These are phyloP conservation scores for Rhyacichthys aspro DNA, from an alignment of 2,797 vertebrate genomes.

Conservation along the genomic window DNA sequence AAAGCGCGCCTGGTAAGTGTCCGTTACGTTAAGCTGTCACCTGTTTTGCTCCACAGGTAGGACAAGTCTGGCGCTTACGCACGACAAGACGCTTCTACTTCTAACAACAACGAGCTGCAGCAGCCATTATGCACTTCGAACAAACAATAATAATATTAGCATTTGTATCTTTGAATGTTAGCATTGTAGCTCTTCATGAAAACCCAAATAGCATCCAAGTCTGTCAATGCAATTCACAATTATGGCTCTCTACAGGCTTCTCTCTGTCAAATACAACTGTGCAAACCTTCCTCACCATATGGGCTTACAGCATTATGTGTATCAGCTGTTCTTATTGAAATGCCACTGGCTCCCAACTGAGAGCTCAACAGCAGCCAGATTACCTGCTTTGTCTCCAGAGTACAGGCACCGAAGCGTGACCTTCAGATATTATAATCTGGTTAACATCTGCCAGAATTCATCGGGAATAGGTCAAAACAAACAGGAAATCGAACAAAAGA, in stretches of 20 bases:
- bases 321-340: conserved; percentile 40
- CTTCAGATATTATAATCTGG: conserved; percentile 21
- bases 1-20: conserved; percentile 66
- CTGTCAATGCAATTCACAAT: too few species aligned
- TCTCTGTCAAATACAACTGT: neutral
- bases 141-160: too few species aligned
- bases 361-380: conserved; percentile 41
- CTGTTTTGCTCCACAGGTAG: conserved; percentile 73
- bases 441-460: conserved; percentile 4
- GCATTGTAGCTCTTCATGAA: too few species aligned
- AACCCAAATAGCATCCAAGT: too few species aligned
- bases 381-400: conserved; percentile 29
- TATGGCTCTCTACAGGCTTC: too few species aligned
- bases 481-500: neutral
- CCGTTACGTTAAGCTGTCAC: conserved; percentile 46
- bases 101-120: conserved; percentile 1
- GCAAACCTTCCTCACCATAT: conserved; percentile 44
- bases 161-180: too few species aligned
- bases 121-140: too few species aligned
- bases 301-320: conserved; percentile 17
- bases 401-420: conserved; percentile 29
- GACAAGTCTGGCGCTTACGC: conserved; percentile 10
- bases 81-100: too few species aligned
- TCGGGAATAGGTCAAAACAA: neutral
- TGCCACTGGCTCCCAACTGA: conserved; percentile 34